phyloP scores from a whole-genome alignment of 2,113 vertebrate genomes.

The Dasyurus viverrinus region DNA sequence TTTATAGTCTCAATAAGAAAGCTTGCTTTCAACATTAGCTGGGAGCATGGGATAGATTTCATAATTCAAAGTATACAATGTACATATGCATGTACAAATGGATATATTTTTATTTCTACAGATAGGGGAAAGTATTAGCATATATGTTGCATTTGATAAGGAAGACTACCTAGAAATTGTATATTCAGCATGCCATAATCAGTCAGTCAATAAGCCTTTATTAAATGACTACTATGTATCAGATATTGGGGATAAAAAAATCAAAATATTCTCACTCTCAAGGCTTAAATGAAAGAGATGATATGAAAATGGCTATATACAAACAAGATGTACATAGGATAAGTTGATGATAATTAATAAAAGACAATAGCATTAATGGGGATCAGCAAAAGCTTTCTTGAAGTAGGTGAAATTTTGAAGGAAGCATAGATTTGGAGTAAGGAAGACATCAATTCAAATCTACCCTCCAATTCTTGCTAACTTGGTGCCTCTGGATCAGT shows the following conservation, averaged over 20 bases:
- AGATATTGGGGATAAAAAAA: not conserved
- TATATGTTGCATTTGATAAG: not conserved
- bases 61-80: slow-evolving; percentile 6
- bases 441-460: not conserved
- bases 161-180: not conserved
- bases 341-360: not conserved
- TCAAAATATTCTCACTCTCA: not conserved
- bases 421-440: too few species aligned
- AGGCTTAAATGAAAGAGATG: not conserved
- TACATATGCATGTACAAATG: not conserved
- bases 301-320: not conserved
- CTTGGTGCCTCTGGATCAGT: not conserved
- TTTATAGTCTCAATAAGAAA: slow-evolving; percentile 19
- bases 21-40: not conserved
- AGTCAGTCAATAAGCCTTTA: not conserved
- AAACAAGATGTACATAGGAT: not conserved
- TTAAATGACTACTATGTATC: not conserved
- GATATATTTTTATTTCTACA: not conserved
- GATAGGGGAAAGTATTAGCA: not conserved
- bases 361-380: not conserved
- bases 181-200: not conserved
- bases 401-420: not conserved
- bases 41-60: not conserved
- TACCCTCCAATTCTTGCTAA: not conserved
- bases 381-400: not conserved